phyloP scores from a whole-genome alignment of 2,888 invertebrate genomes.

The Plebejus argus region DNA sequence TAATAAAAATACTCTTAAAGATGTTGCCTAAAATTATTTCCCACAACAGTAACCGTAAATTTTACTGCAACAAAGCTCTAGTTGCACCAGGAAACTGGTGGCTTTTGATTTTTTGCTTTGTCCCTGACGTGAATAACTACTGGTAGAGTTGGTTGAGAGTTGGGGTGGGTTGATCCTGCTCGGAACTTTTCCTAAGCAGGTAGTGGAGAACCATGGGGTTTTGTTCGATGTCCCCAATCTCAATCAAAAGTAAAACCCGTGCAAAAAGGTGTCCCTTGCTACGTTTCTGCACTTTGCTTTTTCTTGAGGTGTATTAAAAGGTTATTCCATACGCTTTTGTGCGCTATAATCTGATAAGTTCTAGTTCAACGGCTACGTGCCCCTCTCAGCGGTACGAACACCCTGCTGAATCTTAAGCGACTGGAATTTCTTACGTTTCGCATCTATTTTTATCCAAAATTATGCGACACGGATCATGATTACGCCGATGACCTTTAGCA shows the following conservation, averaged over 20 bases:
- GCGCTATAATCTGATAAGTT: constrained; percentile 16
- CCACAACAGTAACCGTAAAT: too few species aligned
- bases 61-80: too few species aligned
- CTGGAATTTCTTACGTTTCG: background rate
- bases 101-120: too few species aligned
- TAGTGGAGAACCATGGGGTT: too few species aligned
- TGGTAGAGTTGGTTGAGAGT: too few species aligned
- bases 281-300: background rate
- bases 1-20: too few species aligned
- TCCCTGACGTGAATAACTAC: too few species aligned
- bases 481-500: background rate
- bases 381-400: background rate
- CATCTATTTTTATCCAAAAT: constrained; percentile 1
- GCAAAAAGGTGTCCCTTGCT: background rate
- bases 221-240: background rate
- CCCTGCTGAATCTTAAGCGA: background rate
- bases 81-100: too few species aligned
- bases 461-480: background rate
- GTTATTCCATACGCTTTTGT: constrained; percentile 9
- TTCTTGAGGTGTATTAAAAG: background rate
- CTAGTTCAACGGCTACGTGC: constrained; percentile 11
- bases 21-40: too few species aligned
- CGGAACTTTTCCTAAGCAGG: too few species aligned
- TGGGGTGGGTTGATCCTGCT: too few species aligned
- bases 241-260: background rate